Evolutionary conservation across 1,140 invertebrate species (phyloP), one percentile per base, ranked within the genome.

Genomic region (Lanistes nyassanus): DNA sequence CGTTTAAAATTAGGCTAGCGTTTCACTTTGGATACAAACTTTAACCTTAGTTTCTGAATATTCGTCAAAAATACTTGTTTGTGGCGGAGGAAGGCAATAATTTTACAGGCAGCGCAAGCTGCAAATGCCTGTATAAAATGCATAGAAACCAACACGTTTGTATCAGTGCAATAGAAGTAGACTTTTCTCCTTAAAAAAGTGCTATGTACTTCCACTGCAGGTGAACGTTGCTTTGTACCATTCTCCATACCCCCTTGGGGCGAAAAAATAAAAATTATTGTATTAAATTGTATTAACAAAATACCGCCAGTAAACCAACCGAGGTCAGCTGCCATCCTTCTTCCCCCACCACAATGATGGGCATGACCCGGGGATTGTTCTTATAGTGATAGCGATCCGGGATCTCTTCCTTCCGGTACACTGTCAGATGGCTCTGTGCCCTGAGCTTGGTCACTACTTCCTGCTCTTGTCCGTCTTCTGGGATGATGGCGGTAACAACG

Each of bases 361-460:
- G 88, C 76, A 81, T 77, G 5, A 85, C 77, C 58, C 87, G 62
- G 37, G 78, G 62, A 53, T 86, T 84, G 67, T 88, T 77, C 76
- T 82, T 84, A 55, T 86, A 81, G 75, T 87, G 85, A 72, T 82
- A 87, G 23, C 72, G 60, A n/a, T 85, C 83, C 1, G 88, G 88
- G 26, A 89, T 87, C 19, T 88, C 81, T 23, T 85, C 82, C 70
- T 88, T 88, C 60, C 76, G 77, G 69, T 86, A 88, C 7, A 87
- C 83, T 5, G 74, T 75, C 37, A 79, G 58, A 68, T 77, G 68
- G 60, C 55, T 5, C 5, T 76, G 71, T 3, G 73, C 64, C 7
- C n/a, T 65, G 0, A 82, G 56, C 13, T 39, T 47, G 1, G 56
- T 9, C 2, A 70, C 39, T 9, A 83, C 74, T 23, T 74, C 75